A percentile compares a stretch with the other conserved stretches of the same genome.
These are phyloP conservation scores for Acanthisitta chloris DNA, from an alignment of 2,113 vertebrate species.

Conservation along the genomic window DNA sequence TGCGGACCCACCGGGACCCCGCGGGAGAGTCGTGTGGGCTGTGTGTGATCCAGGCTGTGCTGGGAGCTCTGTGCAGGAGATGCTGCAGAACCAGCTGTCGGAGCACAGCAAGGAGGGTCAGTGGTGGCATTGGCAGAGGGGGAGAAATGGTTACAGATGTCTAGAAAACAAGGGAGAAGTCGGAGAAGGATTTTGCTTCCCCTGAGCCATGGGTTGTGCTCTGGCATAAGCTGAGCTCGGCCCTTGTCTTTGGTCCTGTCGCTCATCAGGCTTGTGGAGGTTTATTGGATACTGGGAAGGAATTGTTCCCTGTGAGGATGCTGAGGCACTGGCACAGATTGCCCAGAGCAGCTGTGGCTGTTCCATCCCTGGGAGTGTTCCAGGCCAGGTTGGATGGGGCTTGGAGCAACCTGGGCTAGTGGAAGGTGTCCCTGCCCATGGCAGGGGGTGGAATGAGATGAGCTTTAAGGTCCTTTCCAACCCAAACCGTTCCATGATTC, in stretches of 20 bases:
- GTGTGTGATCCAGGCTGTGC: rapidly evolving
- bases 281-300: neutral
- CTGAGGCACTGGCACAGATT: neutral
- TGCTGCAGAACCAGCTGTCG: neutral
- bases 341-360: neutral
- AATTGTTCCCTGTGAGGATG: neutral
- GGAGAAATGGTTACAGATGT: neutral
- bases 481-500: neutral
- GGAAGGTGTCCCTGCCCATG: neutral
- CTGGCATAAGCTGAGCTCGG: neutral
- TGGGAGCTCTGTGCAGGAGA: neutral
- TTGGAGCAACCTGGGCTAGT: neutral
- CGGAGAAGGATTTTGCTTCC: neutral
- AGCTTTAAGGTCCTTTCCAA: neutral
- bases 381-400: rapidly evolving
- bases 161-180: neutral
- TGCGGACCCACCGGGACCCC: rapidly evolving
- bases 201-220: neutral
- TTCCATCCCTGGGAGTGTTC: neutral
- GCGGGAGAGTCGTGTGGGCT: neutral
- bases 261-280: neutral
- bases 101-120: neutral
- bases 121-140: neutral
- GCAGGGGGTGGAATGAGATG: neutral
- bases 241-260: rapidly evolving